Conservation (phyloP, 2,113 vertebrate species). For the Ellobius talpinus region DNA sequence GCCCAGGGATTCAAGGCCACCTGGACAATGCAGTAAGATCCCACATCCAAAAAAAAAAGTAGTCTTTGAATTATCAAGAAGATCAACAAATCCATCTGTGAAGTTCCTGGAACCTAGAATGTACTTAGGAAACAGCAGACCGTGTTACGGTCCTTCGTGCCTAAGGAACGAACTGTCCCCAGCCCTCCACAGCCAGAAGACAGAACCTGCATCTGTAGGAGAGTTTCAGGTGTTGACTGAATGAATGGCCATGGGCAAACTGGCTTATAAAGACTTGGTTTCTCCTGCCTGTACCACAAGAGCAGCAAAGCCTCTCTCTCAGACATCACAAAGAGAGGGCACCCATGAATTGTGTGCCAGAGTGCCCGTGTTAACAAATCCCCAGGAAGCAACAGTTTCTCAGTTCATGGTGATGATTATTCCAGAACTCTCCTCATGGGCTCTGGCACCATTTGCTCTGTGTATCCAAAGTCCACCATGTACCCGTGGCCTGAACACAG, state of each 20-base stretch:
- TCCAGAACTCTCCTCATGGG: slow-evolving; percentile 24
- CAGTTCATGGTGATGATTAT: neutral
- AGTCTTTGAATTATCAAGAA: neutral
- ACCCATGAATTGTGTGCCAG: neutral
- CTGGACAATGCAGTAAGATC: neutral
- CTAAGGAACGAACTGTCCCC: neutral
- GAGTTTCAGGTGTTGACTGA: neutral
- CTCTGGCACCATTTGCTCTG: neutral
- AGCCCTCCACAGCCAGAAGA: neutral
- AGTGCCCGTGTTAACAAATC: neutral
- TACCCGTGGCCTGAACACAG: neutral
- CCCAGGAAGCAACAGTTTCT: neutral
- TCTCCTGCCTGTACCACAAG: slow-evolving; percentile 15
- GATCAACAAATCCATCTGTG: neutral
- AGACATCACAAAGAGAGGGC: neutral
- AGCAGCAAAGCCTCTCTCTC: neutral
- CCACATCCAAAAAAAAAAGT: neutral
- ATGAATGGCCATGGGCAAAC: neutral
- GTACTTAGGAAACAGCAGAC: neutral
- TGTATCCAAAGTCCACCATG: neutral
- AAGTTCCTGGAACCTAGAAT: neutral
- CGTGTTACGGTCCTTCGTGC: neutral
- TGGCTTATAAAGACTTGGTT: neutral
- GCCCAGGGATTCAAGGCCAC: neutral
- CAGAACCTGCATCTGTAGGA: neutral